A percentile compares a stretch with the other conserved stretches of the same genome.
Conservation (phyloP, 2,113 vertebrate species). For the Climacteris rufus region DNA sequence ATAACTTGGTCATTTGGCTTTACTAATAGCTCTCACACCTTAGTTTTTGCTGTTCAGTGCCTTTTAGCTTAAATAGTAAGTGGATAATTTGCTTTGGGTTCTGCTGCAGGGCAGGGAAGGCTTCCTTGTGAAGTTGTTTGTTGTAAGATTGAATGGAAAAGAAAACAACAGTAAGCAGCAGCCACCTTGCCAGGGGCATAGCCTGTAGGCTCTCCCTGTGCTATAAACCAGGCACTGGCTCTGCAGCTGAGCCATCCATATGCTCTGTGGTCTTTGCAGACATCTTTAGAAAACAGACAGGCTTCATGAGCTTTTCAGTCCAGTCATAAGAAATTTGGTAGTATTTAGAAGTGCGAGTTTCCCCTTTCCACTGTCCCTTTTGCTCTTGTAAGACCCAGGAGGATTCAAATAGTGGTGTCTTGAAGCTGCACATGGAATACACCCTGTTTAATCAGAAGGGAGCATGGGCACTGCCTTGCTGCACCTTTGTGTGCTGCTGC, state of each 20-base stretch:
- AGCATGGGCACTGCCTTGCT: accelerated
- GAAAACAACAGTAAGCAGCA: neutral
- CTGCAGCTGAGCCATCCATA: neutral
- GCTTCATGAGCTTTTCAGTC: neutral
- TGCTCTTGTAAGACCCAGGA: neutral
- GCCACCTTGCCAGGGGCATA: neutral
- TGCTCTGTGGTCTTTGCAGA: neutral
- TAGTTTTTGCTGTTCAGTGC: neutral
- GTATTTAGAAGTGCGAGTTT: neutral
- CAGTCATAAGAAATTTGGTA: neutral
- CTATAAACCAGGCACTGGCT: neutral
- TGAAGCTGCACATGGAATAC: neutral
- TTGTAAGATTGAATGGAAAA: neutral
- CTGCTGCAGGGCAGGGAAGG: neutral
- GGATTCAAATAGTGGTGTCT: neutral
- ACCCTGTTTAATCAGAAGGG: neutral
- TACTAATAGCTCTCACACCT: neutral
- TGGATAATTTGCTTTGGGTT: neutral
- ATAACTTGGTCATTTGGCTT: neutral
- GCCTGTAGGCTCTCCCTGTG: neutral
- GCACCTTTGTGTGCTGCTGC: neutral
- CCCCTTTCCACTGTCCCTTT: neutral
- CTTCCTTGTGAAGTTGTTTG: neutral
- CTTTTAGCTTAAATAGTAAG: neutral
- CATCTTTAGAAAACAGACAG: neutral